Evolutionary conservation across 2,888 invertebrate genomes (phyloP).

Genomic region (Abrostola triplasia): DNA sequence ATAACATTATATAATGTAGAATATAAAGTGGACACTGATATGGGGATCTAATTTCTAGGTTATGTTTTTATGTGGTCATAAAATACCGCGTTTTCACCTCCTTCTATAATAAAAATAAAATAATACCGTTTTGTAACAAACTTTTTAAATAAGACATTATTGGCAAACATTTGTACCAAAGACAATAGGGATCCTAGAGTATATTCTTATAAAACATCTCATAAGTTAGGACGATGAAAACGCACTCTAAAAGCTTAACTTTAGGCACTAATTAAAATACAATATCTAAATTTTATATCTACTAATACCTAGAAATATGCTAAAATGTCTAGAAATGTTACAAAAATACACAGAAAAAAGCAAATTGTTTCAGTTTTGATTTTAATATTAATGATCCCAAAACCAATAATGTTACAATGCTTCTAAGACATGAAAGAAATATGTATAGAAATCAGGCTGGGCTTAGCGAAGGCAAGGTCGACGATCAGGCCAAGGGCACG

Average conservation of each 20-base stretch:
- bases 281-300: slow-evolving; percentile 27
- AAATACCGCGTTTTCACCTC: slow-evolving; percentile 30
- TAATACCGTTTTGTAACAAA: not conserved
- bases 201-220: not conserved
- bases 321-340: slow-evolving; percentile 25
- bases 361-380: slow-evolving; percentile 24
- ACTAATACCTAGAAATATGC: slow-evolving; percentile 33
- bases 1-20: slow-evolving; percentile 25
- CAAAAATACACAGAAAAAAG: slow-evolving; percentile 30
- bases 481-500: slow-evolving; percentile 27
- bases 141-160: not conserved
- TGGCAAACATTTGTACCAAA: no score
- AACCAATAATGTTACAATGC: slow-evolving; percentile 39
- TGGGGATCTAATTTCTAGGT: slow-evolving; percentile 44
- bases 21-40: slow-evolving; percentile 53
- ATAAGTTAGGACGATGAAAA: slow-evolving; percentile 25
- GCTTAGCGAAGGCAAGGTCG: slow-evolving; percentile 6
- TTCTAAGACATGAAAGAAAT: slow-evolving; percentile 41
- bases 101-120: slow-evolving; percentile 4
- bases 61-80: slow-evolving; percentile 33
- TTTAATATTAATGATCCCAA: slow-evolving; percentile 55
- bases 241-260: slow-evolving; percentile 43
- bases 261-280: slow-evolving; percentile 50
- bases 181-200: no score
- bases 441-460: slow-evolving; percentile 33